Conservation (phyloP, 2,113 vertebrate species). For the Catharus minimus region DNA sequence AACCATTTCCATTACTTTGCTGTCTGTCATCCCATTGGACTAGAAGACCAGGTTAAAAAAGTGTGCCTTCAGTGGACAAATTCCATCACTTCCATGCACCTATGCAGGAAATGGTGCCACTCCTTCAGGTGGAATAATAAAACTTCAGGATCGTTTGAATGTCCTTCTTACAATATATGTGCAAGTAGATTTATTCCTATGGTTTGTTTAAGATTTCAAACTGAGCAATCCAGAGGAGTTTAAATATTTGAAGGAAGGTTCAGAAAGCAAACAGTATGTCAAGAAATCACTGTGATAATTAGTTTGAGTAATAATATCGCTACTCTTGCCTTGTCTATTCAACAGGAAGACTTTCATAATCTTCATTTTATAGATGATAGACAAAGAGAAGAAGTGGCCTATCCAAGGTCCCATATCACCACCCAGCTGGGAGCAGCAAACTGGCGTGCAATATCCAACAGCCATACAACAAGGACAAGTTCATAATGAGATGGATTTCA, state of each 20-base stretch:
- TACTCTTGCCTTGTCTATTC: background rate
- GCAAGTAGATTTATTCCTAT: background rate
- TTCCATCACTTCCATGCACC: background rate
- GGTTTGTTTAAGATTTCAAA: slow-evolving; percentile 35
- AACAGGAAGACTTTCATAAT: background rate
- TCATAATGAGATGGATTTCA: background rate
- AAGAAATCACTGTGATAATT: background rate
- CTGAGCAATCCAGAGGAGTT: background rate
- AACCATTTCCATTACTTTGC: background rate
- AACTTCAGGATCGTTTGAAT: background rate
- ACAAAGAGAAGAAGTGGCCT: background rate
- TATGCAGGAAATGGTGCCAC: background rate
- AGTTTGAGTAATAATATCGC: background rate
- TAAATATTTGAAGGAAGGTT: slow-evolving; percentile 34
- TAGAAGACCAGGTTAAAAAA: background rate
- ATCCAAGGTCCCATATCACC: background rate
- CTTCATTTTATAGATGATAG: background rate
- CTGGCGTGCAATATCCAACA: background rate
- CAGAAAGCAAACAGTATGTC: slow-evolving; percentile 2
- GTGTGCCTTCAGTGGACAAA: background rate
- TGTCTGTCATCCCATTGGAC: background rate
- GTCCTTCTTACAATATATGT: background rate
- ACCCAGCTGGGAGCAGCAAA: background rate
- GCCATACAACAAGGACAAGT: background rate
- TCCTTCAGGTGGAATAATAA: background rate